phyloP scores from a whole-genome alignment of 2,888 invertebrate genomes.

The Loripinus fragilis region DNA sequence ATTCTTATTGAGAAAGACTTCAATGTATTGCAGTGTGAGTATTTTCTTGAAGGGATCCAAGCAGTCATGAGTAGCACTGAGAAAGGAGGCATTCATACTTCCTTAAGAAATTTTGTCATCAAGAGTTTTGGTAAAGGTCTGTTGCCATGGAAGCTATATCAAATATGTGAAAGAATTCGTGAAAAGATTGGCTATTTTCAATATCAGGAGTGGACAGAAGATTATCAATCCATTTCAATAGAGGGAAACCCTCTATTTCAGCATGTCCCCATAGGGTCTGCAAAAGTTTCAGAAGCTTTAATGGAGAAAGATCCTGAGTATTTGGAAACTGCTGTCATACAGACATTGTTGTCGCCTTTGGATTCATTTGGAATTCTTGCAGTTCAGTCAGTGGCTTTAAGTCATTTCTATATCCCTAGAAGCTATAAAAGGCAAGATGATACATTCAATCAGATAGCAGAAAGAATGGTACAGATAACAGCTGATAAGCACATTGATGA shows the following conservation, averaged over 20 bases:
- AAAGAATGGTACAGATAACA: background rate
- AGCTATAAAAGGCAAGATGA: slow-evolving; percentile 5
- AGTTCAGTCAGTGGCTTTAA: background rate
- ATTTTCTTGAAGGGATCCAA: background rate
- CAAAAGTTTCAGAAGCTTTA: background rate
- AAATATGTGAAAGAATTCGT: background rate
- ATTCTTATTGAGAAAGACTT: background rate
- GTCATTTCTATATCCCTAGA: background rate
- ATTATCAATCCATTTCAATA: background rate
- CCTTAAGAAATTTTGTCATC: background rate
- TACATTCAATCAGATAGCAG: background rate
- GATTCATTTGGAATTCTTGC: background rate
- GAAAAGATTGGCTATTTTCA: background rate
- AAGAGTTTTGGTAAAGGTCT: background rate
- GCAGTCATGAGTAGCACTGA: background rate
- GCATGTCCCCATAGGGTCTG: background rate
- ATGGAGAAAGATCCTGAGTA: background rate
- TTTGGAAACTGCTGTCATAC: background rate
- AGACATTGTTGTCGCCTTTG: background rate
- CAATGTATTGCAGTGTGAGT: background rate
- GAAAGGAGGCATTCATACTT: background rate
- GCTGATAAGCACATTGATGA: background rate
- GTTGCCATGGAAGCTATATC: background rate
- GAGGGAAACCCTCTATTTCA: background rate
- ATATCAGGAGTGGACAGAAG: background rate